Evolutionary conservation across 37 sponge, comb jelly and placozoan genomes (phyloP), one percentile per base, ranked within the genome.

Genomic region (Amphimedon queenslandica): DNA sequence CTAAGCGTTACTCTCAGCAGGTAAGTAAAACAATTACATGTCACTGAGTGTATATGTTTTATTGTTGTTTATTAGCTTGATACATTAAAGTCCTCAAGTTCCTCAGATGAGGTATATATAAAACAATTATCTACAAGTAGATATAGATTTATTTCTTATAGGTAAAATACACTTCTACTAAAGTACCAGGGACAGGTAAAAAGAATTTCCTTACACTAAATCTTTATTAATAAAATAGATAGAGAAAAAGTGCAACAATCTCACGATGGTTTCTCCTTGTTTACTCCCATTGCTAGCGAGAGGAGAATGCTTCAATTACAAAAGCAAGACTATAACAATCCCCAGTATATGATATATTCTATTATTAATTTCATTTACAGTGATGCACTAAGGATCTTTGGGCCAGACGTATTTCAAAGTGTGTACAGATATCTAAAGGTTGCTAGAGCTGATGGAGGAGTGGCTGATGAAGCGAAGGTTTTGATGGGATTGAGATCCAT

Each of bases 1-100:
- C 92, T 32, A 88, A 91, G 70, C 73, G 88, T 2, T 82, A 91
- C 63, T 91, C 86, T 70, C 70, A 79, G 5, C 84, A 87, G 68
- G 88, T 86, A 47, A 47, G 51, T 47, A 47, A 18, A 13, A 18
- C 13, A n/a, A 63, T 37, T 4, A 2, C 32, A 41, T 33, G 16
- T 23, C 13, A 18, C 37, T 60, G 64, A 35, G 75, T 34, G 74
- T 35, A 35, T 23, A 11, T 10, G 8, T 47, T 47, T 8, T n/a
- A n/a, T n/a, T n/a, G n/a, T n/a, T n/a, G n/a, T n/a, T n/a, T n/a
- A n/a, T n/a, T n/a, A n/a, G n/a, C n/a, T n/a, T n/a, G n/a, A n/a
- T n/a, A n/a, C n/a, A n/a, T n/a, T n/a, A n/a, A n/a, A n/a, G n/a
- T n/a, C n/a, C n/a, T n/a, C n/a, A n/a, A n/a, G n/a, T n/a, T n/a